Conservation (phyloP, 2,797 vertebrate genomes). For the Clarias pachynema region DNA sequence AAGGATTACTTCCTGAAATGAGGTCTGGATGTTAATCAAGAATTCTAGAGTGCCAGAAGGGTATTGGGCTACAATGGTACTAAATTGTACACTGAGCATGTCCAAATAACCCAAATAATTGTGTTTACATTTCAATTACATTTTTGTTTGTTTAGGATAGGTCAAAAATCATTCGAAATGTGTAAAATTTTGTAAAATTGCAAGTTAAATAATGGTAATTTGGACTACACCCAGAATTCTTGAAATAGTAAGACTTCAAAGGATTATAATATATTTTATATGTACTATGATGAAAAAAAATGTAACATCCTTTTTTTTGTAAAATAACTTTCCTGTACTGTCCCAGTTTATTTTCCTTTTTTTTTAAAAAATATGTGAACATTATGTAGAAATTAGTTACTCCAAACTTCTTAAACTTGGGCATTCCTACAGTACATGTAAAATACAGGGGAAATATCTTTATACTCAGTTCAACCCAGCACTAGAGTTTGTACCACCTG, state of each 20-base stretch:
- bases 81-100: no score
- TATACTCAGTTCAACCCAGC: background rate
- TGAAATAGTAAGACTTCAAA: background rate
- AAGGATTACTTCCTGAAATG: no score
- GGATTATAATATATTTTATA: background rate
- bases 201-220: background rate
- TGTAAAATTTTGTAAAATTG: background rate
- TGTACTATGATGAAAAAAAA: background rate
- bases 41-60: background rate
- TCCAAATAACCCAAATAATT: background rate
- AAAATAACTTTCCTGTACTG: background rate
- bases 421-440: background rate
- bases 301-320: background rate
- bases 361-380: no score
- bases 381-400: background rate
- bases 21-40: background rate
- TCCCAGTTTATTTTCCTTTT: background rate
- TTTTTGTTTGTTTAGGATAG: background rate
- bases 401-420: background rate
- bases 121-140: background rate
- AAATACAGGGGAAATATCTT: background rate
- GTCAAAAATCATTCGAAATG: background rate
- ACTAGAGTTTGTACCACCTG: background rate
- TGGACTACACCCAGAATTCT: background rate
- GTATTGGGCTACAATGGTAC: background rate